Percentiles rank a stretch among this genome's conserved stretches.
These are phyloP conservation scores for Peromyscus eremicus DNA, from an alignment of 2,797 vertebrate genomes.

Conservation along the genomic window DNA sequence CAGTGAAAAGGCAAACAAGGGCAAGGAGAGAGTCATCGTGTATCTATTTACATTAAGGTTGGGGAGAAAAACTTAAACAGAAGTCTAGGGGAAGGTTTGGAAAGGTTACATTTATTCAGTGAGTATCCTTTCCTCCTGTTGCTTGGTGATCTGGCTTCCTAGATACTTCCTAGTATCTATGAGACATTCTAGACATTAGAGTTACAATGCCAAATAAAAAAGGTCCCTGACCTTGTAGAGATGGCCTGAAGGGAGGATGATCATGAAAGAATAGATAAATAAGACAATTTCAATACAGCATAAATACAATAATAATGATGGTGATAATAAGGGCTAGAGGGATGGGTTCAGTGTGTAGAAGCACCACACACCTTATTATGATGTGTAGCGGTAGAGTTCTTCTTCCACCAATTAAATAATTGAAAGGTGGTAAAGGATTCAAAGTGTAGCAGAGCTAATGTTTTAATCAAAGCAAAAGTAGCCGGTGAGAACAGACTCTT, in stretches of 20 bases:
- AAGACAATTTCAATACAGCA: background rate
- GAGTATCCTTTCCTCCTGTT: conserved; percentile 30
- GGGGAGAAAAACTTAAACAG: background rate
- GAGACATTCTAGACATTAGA: background rate
- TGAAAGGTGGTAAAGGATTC: background rate
- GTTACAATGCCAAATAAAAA: background rate
- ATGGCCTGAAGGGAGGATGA: background rate
- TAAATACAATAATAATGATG: background rate
- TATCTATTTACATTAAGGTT: background rate
- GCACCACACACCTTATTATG: background rate
- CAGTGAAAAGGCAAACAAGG: conserved; percentile 35
- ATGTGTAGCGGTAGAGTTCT: background rate
- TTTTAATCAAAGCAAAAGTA: background rate
- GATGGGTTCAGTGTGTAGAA: background rate
- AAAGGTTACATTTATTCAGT: conserved; percentile 21
- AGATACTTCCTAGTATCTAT: background rate
- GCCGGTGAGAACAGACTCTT: background rate
- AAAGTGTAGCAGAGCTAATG: background rate
- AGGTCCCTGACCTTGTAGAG: background rate
- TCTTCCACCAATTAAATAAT: background rate
- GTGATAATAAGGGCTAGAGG: background rate
- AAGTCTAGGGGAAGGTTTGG: background rate
- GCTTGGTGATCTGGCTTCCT: background rate
- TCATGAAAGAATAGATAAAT: background rate
- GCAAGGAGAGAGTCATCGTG: background rate